phyloP scores from a whole-genome alignment of 1,140 invertebrate genomes.

The Trissolcus basalis region DNA sequence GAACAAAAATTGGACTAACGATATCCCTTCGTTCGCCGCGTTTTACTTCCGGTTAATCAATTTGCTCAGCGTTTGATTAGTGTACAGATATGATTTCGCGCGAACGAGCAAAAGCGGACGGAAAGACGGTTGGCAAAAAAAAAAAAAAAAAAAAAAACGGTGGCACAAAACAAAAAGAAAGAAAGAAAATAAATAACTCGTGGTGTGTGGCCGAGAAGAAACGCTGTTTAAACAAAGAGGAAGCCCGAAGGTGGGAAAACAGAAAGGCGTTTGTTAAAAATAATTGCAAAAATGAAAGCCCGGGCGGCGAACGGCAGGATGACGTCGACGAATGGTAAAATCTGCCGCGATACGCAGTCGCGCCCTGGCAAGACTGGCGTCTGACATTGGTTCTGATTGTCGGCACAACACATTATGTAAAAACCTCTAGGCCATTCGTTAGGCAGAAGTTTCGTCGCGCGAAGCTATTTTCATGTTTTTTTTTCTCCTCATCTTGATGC shows the following conservation, averaged over 20 bases:
- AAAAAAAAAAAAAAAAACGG: not conserved
- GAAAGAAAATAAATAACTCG: no score
- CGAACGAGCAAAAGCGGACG: conserved; percentile 1
- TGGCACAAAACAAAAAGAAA: no score
- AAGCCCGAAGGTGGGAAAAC: conserved; percentile 62
- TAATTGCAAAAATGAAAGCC: conserved; percentile 65
- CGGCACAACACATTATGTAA: conserved; percentile 64
- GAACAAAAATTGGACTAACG: not conserved
- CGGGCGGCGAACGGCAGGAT: conserved; percentile 45
- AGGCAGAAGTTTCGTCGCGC: conserved; percentile 55
- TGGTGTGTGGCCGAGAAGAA: no score
- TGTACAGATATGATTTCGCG: conserved; percentile 5
- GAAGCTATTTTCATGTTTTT: conserved; percentile 27
- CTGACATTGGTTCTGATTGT: conserved; percentile 64
- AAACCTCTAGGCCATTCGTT: conserved; percentile 62
- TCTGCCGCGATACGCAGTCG: conserved; percentile 44
- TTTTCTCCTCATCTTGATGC: conserved; percentile 37
- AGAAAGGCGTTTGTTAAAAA: conserved; percentile 67
- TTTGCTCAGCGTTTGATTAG: conserved; percentile 1
- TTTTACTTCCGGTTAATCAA: conserved; percentile 6
- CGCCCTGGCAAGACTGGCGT: conserved; percentile 51
- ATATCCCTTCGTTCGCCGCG: conserved; percentile 4
- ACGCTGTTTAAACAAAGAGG: conserved; percentile 47
- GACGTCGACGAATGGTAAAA: conserved; percentile 51
- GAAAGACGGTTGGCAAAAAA: conserved; percentile 1